Base-by-base conservation (phyloP, 2,888 invertebrate species). In the Orgyia antiqua region DNA sequence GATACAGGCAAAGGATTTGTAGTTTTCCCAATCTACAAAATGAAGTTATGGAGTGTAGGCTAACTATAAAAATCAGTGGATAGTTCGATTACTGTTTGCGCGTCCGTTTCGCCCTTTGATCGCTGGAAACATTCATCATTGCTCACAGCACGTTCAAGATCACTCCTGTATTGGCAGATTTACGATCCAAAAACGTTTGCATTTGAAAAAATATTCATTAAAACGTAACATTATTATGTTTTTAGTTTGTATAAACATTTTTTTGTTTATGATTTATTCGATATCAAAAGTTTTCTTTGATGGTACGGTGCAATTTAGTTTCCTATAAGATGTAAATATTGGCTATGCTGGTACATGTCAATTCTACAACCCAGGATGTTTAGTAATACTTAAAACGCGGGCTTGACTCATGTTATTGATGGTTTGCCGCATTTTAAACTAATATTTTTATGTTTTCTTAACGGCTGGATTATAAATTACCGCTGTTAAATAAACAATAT, bases 151-250 rank as follows among this genome's bases (percentile, higher is more conserved):
- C 34, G 33, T 47, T 42, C 45, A 51, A 51, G 36, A 31, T 42
- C 43, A 39, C 20, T 32, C 41, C 40, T 60, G 60, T 60, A 64
- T 63, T 64, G 60, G 63, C 60, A 53, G 58, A 55, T 64, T 63
- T 60, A 64, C 53, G 58, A 59, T 47, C 18, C 32, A 35, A 39
- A 39, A 36, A 38, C 49, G 38, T 39, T 45, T 43, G 42, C 43
- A 47, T 49, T 37, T 47, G 30, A 36, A 55, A 50, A 50, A 55
- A 52, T 55, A 54, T 48, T 39, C 29, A 51, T 51, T 47, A 36
- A 24, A 41, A 42, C 39, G 23, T 23, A 38, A 45, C 39, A 37
- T 54, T 54, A 48, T 44, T 48, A 51, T 48, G 41, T 39, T 24
- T 27, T 32, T 23, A 12, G 11, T 23, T 19, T 37, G 19, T 27